These are phyloP conservation scores for Orbicella faveolata DNA, from an alignment of 64 coral and sea anemone genomes.

Conservation along the genomic window DNA sequence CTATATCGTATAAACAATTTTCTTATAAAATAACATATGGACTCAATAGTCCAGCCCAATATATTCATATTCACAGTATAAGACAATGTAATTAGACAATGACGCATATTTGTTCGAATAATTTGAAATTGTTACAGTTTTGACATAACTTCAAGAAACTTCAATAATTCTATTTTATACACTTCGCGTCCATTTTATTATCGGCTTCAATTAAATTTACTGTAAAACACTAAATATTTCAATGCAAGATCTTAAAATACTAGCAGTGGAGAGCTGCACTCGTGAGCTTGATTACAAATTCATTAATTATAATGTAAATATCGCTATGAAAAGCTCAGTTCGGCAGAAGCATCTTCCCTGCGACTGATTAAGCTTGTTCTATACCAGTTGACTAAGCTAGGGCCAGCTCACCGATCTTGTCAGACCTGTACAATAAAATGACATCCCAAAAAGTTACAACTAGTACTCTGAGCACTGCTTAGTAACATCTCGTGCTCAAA, in stretches of 20 bases:
- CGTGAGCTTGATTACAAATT: too few relatives aligned
- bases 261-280: background rate
- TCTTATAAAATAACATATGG: background rate
- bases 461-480: too few relatives aligned
- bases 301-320: too few relatives aligned
- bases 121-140: constrained; percentile 4
- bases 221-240: background rate
- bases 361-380: background rate
- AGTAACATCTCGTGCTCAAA: too few relatives aligned
- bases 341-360: background rate
- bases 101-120: background rate
- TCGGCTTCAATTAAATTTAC: too few relatives aligned
- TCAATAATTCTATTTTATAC: background rate
- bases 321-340: background rate
- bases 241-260: background rate
- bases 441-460: too few relatives aligned
- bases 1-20: constrained; percentile 32
- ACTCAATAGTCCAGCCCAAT: background rate
- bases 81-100: background rate
- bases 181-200: constrained; percentile 6
- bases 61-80: constrained; percentile 27
- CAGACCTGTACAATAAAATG: constrained; percentile 1
- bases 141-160: background rate
- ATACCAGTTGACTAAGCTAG: background rate
- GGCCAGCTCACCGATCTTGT: background rate